Base-by-base conservation (phyloP, 1,140 invertebrate genomes). In the Brachionus koreanus region DNA sequence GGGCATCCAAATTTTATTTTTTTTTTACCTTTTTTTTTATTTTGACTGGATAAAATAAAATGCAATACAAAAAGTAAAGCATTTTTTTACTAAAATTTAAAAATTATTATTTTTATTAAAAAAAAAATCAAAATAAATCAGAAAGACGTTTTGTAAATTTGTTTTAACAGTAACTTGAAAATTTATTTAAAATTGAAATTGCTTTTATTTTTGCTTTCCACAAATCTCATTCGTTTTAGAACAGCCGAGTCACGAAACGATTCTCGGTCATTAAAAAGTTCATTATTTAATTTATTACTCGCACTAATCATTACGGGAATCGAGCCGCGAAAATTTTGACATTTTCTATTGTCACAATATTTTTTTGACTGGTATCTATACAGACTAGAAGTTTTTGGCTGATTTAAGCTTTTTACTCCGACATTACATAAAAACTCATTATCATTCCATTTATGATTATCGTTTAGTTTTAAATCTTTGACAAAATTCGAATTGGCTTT, bases 341-440 rank as follows among this genome's bases (percentile, higher is more conserved):
- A 69, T 16, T 43, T 69, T 42, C n/a, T 69, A 69, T 69, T 69
- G 37, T 69, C 37, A 69, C 65, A 69, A 69, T 6, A 69, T 10
- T 37, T 37, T 37, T 39, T 69, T 9, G 16, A n/a, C 1, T 35
- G 33, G 19, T 39, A 69, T 69, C 65, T 69, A 19, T 69, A 39
- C 5, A 69, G 35, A 39, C 65, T 69, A 25, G 13, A 74, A 12
- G 39, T 74, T 74, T 74, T 42, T n/a, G 33, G 25, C 7, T 74
- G 69, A 23, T 46, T 46, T 39, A 12, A 39, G 37, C 19, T 23
- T 46, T 35, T 29, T 5, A 74, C 13, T 35, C 43, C 42, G 3
- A 74, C 5, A 12, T 35, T 42, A 29, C 25, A 74, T 6, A 74
- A 16, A n/a, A 43, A 33, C 5, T 74, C 69, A 46, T 74, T 74